Base-by-base conservation (phyloP, 2,113 vertebrate species). In the Psettodes erumei region DNA sequence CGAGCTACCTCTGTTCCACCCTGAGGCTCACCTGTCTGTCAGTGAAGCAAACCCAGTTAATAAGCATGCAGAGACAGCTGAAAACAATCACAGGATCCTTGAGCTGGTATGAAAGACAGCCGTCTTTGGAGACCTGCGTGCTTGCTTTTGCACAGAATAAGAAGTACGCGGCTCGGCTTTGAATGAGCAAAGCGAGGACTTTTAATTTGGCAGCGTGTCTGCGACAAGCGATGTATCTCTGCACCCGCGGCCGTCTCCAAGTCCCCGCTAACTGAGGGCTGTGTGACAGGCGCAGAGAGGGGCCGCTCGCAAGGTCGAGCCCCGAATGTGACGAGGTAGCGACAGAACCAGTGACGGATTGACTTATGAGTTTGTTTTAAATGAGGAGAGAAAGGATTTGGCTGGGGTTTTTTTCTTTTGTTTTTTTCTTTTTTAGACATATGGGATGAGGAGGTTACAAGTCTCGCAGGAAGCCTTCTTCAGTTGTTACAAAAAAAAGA, bases 331-430 rank as follows among this genome's bases (percentile, higher is more conserved):
- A 88, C 83, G 83, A 86, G 69, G 59, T 60, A 25, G 72, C 80
- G 86, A 86, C 89, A 77, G 64, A 82, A 73, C 9, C 78, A 18
- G 48, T 75, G 75, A 80, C 53, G 35, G 83, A 81, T 71, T 85
- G 81, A 87, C 75, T 88, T 82, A 63, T 65, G 55, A 76, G 75
- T 86, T 86, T 83, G 79, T 86, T 90, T 89, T 82, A 83, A 89
- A 84, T 86, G 60, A 84, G 66, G 48, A 75, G 60, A 62, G 68
- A 78, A 83, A 64, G 47, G 48, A 75, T 76, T 63, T 75, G 21
- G 48, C 12, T n/a, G n/a, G n/a, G n/a, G n/a, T n/a, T n/a, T n/a
- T n/a, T n/a, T n/a, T n/a, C n/a, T n/a, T 43, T n/a, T n/a, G n/a
- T n/a, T 18, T 19, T 43, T 42, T 61, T 27, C 61, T 71, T 72